These are phyloP conservation scores for Meriones psammophilus DNA, from an alignment of 2,797 vertebrate genomes.

Conservation along the genomic window DNA sequence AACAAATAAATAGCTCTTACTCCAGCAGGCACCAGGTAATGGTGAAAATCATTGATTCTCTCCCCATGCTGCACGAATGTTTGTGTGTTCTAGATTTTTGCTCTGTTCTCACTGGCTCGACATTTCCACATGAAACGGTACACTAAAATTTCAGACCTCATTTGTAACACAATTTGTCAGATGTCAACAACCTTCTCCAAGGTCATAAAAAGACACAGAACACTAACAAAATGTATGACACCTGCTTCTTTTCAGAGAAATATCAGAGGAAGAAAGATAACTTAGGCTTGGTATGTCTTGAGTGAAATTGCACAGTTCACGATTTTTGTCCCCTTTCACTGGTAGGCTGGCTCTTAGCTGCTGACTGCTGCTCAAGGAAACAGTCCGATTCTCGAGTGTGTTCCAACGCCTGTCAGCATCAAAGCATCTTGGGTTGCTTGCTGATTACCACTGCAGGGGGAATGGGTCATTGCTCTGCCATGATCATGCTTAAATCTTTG, in stretches of 20 bases:
- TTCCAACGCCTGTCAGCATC: neutral
- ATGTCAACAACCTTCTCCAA: neutral
- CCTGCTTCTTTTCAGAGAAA: neutral
- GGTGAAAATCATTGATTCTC: neutral
- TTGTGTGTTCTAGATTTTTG: neutral
- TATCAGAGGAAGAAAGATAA: neutral
- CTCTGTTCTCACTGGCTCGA: neutral
- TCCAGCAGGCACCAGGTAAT: neutral
- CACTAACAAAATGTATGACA: neutral
- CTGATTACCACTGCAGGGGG: neutral
- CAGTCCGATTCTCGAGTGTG: neutral
- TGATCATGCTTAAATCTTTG: neutral
- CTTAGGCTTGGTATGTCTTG: neutral
- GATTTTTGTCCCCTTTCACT: neutral
- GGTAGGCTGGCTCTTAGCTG: neutral
- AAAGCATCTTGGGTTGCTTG: neutral
- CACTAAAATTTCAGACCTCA: neutral
- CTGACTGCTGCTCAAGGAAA: neutral
- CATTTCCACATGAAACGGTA: neutral
- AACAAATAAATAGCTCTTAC: neutral
- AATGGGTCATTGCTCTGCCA: neutral
- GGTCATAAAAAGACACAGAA: neutral
- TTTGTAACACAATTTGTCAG: neutral
- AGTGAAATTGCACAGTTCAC: neutral
- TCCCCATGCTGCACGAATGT: neutral